These are phyloP conservation scores for Lacanobia oleracea DNA, from an alignment of 2,888 invertebrate genomes.

Conservation along the genomic window DNA sequence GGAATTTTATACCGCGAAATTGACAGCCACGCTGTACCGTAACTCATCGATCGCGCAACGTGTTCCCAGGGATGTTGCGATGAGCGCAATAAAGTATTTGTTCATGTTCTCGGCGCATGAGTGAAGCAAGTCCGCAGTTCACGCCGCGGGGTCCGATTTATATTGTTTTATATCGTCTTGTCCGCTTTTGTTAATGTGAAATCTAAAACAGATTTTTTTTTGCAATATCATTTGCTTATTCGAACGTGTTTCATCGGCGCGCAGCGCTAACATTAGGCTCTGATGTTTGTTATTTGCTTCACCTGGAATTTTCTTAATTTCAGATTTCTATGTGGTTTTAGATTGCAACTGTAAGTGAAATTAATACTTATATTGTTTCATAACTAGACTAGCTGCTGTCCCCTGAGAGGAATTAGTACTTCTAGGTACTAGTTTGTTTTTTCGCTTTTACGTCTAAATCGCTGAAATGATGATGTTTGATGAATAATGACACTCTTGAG, in stretches of 20 bases:
- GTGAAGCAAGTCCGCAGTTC: conserved; percentile 75
- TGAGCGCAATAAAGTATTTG: conserved; percentile 84
- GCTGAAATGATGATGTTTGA: no score
- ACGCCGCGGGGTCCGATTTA: conserved; percentile 86
- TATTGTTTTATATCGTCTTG: conserved; percentile 85
- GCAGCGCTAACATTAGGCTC: conserved; percentile 27
- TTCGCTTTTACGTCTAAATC: no score
- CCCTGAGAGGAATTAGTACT: background rate
- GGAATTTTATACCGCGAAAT: conserved; percentile 88
- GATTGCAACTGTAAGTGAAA: background rate
- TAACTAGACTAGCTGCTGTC: background rate
- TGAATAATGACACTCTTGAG: no score
- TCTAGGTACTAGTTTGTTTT: no score
- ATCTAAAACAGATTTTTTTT: conserved; percentile 83
- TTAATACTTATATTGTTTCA: background rate
- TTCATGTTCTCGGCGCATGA: conserved; percentile 77
- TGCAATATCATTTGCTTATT: conserved; percentile 68
- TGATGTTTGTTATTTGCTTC: conserved; percentile 11
- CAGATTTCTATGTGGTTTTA: background rate
- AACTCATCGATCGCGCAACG: conserved; percentile 81
- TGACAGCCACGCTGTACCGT: conserved; percentile 84
- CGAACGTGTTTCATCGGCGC: conserved; percentile 40
- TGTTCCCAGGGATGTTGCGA: conserved; percentile 80
- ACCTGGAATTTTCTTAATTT: conserved; percentile 10
- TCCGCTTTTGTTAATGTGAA: conserved; percentile 88